phyloP scores from a whole-genome alignment of 2,797 vertebrate genomes.

The Rallus crepitans region DNA sequence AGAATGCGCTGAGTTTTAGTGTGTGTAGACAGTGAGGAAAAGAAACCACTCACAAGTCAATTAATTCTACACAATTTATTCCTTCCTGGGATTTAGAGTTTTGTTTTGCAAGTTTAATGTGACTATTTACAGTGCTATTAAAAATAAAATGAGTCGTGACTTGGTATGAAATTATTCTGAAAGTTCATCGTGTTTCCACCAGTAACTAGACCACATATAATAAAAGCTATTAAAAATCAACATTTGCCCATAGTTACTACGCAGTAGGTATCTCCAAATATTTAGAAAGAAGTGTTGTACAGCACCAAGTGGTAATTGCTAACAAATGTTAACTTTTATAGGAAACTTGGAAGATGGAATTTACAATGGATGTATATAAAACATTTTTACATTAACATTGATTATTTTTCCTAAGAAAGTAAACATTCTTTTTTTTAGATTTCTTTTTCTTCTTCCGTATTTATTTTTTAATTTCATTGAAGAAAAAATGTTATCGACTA shows the following conservation, averaged over 20 bases:
- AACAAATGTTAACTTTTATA: slow-evolving; percentile 16
- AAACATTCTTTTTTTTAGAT: not conserved
- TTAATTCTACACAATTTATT: not conserved
- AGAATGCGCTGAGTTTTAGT: not conserved
- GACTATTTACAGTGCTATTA: not conserved
- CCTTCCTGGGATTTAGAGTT: slow-evolving; percentile 2
- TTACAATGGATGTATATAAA: not conserved
- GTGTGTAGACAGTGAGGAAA: not conserved
- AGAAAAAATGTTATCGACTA: not conserved
- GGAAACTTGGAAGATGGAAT: not conserved
- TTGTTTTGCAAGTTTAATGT: not conserved
- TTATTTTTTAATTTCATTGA: not conserved
- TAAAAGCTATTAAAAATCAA: not conserved
- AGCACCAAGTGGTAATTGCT: slow-evolving; percentile 9
- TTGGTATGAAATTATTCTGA: slow-evolving; percentile 2
- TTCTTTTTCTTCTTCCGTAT: not conserved
- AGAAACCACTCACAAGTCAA: not conserved
- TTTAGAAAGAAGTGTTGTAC: slow-evolving; percentile 10
- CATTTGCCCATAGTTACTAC: slow-evolving; percentile 25
- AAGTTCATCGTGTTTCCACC: slow-evolving; percentile 7
- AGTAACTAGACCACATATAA: slow-evolving; percentile 1
- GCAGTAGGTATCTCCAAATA: slow-evolving; percentile 30
- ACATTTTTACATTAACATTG: not conserved
- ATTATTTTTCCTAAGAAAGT: not conserved
- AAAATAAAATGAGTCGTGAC: not conserved